These are phyloP conservation scores for Trematomus bernacchii DNA, from an alignment of 2,797 vertebrate genomes.

Conservation along the genomic window DNA sequence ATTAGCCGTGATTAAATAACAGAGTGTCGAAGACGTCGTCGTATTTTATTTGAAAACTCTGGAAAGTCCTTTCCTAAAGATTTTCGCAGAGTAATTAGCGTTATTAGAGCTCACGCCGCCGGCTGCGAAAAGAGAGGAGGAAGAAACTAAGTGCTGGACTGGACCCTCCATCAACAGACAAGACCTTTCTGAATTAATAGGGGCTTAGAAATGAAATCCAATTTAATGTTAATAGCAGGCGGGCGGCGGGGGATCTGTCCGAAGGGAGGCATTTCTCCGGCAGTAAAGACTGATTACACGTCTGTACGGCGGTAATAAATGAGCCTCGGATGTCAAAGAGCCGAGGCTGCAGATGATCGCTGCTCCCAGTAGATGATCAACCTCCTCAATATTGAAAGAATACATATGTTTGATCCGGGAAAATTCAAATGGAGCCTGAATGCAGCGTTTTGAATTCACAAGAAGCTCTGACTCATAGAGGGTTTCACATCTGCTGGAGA, in stretches of 20 bases:
- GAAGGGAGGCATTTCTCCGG: conserved; percentile 57
- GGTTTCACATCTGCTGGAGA: background rate
- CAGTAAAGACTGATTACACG: conserved; percentile 65
- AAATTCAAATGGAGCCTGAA: conserved; percentile 23
- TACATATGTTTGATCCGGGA: conserved; percentile 15
- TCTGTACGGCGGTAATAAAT: conserved; percentile 54
- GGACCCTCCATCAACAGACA: conserved; percentile 63
- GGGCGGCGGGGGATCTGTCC: conserved; percentile 48
- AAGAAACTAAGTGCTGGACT: conserved; percentile 38
- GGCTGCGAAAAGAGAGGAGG: conserved; percentile 31
- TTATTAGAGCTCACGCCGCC: conserved; percentile 39
- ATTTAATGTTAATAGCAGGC: conserved; percentile 68
- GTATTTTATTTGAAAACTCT: conserved; percentile 51
- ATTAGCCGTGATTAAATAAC: conserved; percentile 60
- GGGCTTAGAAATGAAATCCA: conserved; percentile 74
- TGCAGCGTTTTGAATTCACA: background rate
- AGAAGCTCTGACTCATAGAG: background rate
- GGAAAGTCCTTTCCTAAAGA: conserved; percentile 23
- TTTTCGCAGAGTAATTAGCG: conserved; percentile 40
- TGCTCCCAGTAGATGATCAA: conserved; percentile 25
- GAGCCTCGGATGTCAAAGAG: conserved; percentile 26
- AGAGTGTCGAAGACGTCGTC: conserved; percentile 19
- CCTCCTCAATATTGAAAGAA: conserved; percentile 44
- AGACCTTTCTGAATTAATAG: conserved; percentile 73
- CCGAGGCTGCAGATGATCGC: conserved; percentile 13